Conservation (phyloP, 2,888 invertebrate species). For the Chrysolina haemoptera region DNA sequence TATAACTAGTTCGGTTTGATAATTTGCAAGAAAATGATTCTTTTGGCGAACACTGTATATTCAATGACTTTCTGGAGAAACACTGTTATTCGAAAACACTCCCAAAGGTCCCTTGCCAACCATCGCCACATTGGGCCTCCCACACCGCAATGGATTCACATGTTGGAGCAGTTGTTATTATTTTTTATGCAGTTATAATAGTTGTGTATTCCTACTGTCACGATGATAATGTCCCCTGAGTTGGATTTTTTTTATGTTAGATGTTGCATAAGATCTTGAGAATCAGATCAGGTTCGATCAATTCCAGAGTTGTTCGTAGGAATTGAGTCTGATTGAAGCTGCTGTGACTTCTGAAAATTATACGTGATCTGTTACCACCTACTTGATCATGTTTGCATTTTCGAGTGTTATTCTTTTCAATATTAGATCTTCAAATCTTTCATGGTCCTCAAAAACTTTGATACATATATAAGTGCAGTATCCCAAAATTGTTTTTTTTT, state of each 20-base stretch:
- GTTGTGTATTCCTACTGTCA: conserved; percentile 19
- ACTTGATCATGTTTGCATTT: too few relatives aligned
- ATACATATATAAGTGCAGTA: too few relatives aligned
- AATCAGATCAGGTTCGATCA: background rate
- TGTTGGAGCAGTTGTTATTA: conserved; percentile 31
- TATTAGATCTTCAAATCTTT: too few relatives aligned
- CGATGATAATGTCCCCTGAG: conserved; percentile 16
- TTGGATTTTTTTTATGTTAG: conserved; percentile 21
- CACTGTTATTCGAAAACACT: background rate
- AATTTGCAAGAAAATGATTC: background rate
- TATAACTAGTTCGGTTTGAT: background rate
- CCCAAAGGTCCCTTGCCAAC: background rate
- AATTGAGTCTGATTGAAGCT: background rate
- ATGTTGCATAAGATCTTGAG: background rate
- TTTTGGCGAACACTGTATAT: background rate
- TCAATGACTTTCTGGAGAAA: background rate
- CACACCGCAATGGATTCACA: conserved; percentile 52
- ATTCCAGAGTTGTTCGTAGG: too few relatives aligned
- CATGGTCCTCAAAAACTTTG: too few relatives aligned
- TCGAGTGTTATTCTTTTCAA: too few relatives aligned
- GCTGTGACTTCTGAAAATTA: background rate
- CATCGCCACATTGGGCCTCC: conserved; percentile 64
- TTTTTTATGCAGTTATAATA: conserved; percentile 10
- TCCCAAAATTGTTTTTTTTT: too few relatives aligned
- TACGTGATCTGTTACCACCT: too few relatives aligned